phyloP scores from a whole-genome alignment of 1,140 invertebrate species.

The Papilio xuthus region DNA sequence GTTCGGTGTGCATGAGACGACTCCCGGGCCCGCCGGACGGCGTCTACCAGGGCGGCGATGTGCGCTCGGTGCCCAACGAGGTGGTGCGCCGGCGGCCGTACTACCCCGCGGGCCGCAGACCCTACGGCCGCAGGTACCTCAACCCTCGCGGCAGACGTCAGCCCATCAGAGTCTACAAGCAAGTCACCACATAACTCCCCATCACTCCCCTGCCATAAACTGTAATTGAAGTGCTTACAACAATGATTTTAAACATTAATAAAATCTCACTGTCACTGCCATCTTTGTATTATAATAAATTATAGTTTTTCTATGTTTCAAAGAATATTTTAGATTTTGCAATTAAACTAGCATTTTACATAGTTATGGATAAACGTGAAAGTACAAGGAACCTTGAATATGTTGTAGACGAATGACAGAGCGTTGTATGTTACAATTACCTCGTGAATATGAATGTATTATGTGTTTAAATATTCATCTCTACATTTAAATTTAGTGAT shows the following conservation, averaged over 20 bases:
- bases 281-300: conserved; percentile 38
- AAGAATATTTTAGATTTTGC: neutral
- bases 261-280: conserved; percentile 38
- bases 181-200: neutral
- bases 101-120: neutral
- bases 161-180: neutral
- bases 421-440: conserved; percentile 15
- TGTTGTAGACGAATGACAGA: conserved; percentile 6
- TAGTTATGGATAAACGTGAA: neutral
- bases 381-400: neutral
- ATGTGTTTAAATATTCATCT: neutral
- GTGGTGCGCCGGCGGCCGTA: conserved; percentile 48
- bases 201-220: neutral
- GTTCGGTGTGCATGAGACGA: conserved; percentile 74
- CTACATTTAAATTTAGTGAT: conserved; percentile 3
- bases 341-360: neutral
- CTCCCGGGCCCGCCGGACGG: conserved; percentile 47
- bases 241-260: conserved; percentile 19
- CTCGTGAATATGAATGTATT: conserved; percentile 4
- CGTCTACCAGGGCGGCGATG: conserved; percentile 41
- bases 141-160: conserved; percentile 48
- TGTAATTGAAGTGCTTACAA: conserved; percentile 28
- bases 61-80: conserved; percentile 62
- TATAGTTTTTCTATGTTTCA: conserved; percentile 2
- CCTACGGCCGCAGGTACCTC: conserved; percentile 20